Evolutionary conservation across 2,113 vertebrate genomes (phyloP).

Genomic region (Anarrhichthys ocellatus): DNA sequence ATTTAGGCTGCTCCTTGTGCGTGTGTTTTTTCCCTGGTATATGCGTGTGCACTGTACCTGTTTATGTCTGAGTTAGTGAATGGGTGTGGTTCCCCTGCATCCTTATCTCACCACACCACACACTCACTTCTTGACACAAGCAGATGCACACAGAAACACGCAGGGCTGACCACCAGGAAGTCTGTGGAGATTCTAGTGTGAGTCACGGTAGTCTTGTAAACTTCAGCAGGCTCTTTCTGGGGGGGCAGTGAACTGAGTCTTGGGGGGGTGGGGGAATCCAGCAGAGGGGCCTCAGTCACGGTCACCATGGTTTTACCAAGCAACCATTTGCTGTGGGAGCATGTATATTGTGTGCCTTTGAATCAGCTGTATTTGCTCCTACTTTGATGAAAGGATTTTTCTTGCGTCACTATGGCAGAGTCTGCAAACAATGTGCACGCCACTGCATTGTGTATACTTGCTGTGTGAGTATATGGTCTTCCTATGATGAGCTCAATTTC

Average conservation of each 20-base stretch:
- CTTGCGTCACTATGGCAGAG: conserved; percentile 45
- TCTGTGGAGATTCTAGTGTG: background rate
- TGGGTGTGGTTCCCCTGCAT: conserved; percentile 68
- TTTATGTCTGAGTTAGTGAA: conserved; percentile 39
- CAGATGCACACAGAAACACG: conserved; percentile 36
- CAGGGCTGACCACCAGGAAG: background rate
- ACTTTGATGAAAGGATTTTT: conserved; percentile 44
- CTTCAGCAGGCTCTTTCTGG: conserved; percentile 14
- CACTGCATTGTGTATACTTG: background rate
- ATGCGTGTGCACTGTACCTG: conserved; percentile 46
- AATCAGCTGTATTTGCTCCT: conserved; percentile 65
- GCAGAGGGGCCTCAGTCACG: conserved; percentile 30
- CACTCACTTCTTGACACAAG: conserved; percentile 58
- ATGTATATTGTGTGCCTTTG: conserved; percentile 43
- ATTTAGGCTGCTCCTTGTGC: conserved; percentile 18
- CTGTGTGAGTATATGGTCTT: background rate
- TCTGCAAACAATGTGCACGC: conserved; percentile 31
- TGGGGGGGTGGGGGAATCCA: background rate
- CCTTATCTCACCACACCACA: conserved; percentile 75
- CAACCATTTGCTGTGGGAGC: conserved; percentile 46
- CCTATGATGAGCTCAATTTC: background rate
- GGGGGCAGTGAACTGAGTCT: conserved; percentile 26
- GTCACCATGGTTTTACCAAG: conserved; percentile 66
- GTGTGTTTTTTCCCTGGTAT: background rate
- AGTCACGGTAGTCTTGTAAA: conserved; percentile 12